Percentiles rank a stretch among this genome's conserved stretches.
Evolutionary conservation across 2,797 vertebrate genomes (phyloP).

Genomic region (Lithobates sylvaticus): DNA sequence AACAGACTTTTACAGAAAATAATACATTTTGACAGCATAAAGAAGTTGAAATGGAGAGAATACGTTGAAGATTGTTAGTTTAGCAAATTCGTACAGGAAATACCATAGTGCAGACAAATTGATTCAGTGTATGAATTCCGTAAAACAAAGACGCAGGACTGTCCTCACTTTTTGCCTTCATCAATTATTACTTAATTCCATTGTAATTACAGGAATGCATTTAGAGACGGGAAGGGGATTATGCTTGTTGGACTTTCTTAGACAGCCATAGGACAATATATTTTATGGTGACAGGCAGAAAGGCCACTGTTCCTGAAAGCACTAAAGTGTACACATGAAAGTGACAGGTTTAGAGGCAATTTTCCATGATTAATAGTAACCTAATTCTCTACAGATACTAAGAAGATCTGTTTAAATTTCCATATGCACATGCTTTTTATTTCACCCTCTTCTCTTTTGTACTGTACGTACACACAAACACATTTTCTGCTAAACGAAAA

Average conservation of each 20-base stretch:
- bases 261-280: conserved; percentile 30
- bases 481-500: not conserved
- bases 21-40: conserved; percentile 27
- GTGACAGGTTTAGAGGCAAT: conserved; percentile 50
- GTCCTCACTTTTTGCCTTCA: conserved; percentile 30
- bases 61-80: conserved; percentile 28
- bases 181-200: conserved; percentile 54
- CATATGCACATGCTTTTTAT: conserved; percentile 10
- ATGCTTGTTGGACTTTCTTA: conserved; percentile 18
- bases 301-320: conserved; percentile 33
- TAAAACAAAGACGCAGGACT: conserved; percentile 48
- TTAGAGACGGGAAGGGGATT: conserved; percentile 38
- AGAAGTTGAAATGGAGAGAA: conserved; percentile 26
- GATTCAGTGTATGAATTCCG: conserved; percentile 43
- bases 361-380: conserved; percentile 25
- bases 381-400: conserved; percentile 41
- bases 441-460: not conserved
- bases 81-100: conserved; percentile 49
- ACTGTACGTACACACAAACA: not conserved
- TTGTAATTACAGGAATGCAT: conserved; percentile 53
- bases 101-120: conserved; percentile 30
- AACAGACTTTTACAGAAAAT: conserved; percentile 22
- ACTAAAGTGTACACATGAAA: conserved; percentile 32
- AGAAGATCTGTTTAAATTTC: conserved; percentile 22
- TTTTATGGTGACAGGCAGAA: conserved; percentile 27